A percentile compares a stretch with the other conserved stretches of the same genome.
These are phyloP conservation scores for Hafferia zeledoni DNA, from an alignment of 2,797 vertebrate genomes.

Conservation along the genomic window DNA sequence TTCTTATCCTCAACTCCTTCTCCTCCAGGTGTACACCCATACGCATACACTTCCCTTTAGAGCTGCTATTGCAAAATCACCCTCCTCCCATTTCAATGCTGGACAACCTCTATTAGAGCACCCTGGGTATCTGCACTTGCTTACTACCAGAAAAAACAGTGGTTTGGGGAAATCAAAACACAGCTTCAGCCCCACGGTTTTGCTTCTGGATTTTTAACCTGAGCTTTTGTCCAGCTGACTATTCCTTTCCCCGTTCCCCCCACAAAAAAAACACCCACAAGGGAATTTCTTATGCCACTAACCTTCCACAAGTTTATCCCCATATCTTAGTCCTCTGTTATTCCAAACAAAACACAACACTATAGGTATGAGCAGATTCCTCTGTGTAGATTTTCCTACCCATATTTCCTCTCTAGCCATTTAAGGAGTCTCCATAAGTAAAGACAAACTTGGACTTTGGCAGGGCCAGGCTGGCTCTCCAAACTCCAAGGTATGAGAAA, in stretches of 20 bases:
- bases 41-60: not conserved
- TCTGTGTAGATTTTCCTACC: not conserved
- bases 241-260: not conserved
- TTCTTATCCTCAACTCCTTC: not conserved
- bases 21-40: fast-evolving
- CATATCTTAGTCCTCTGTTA: not conserved
- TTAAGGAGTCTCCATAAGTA: not conserved
- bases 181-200: not conserved
- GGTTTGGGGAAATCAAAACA: fast-evolving
- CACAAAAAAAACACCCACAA: not conserved
- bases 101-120: not conserved
- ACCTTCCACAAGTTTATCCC: not conserved
- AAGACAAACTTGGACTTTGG: not conserved
- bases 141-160: not conserved
- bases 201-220: not conserved
- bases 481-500: not conserved
- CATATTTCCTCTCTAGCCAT: not conserved
- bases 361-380: not conserved
- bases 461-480: not conserved
- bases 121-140: not conserved
- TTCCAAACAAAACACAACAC: not conserved
- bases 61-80: not conserved
- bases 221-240: not conserved
- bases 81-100: not conserved
- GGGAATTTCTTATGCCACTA: not conserved